Conservation (phyloP, 1,140 invertebrate species). For the Drosophila equinoxialis region DNA sequence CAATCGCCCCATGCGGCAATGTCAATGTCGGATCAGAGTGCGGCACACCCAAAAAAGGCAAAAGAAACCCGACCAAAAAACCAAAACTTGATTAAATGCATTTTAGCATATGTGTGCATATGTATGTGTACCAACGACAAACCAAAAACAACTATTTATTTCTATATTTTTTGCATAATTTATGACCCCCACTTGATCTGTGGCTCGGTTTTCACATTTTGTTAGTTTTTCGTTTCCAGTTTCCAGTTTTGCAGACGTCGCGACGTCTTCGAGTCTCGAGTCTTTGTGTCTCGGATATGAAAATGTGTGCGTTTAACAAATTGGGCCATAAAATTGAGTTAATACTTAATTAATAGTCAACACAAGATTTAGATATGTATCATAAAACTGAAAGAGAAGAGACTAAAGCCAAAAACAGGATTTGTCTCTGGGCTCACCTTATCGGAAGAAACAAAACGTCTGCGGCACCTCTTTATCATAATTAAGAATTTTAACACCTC, state of each 20-base stretch:
- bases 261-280: neutral
- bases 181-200: conserved; percentile 55
- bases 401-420: conserved; percentile 9
- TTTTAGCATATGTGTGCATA: conserved; percentile 38
- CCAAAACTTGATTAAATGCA: conserved; percentile 64
- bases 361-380: conserved; percentile 40
- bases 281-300: conserved; percentile 26
- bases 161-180: conserved; percentile 68
- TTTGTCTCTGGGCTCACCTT: neutral
- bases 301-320: conserved; percentile 72
- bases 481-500: conserved; percentile 8
- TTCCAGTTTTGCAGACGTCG: conserved; percentile 8
- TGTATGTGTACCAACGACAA: conserved; percentile 8
- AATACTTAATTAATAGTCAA: conserved; percentile 51
- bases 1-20: conserved; percentile 53
- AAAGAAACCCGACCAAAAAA: conserved; percentile 2
- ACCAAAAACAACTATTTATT: conserved; percentile 10
- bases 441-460: conserved; percentile 18
- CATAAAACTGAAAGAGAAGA: neutral
- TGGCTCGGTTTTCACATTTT: conserved; percentile 12
- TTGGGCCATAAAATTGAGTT: conserved; percentile 71
- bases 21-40: conserved; percentile 48
- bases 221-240: conserved; percentile 47
- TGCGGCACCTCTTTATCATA: conserved; percentile 20
- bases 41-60: conserved; percentile 64